phyloP scores from a whole-genome alignment of 2,113 vertebrate genomes.

The Petrocephalus microphthalmus region DNA sequence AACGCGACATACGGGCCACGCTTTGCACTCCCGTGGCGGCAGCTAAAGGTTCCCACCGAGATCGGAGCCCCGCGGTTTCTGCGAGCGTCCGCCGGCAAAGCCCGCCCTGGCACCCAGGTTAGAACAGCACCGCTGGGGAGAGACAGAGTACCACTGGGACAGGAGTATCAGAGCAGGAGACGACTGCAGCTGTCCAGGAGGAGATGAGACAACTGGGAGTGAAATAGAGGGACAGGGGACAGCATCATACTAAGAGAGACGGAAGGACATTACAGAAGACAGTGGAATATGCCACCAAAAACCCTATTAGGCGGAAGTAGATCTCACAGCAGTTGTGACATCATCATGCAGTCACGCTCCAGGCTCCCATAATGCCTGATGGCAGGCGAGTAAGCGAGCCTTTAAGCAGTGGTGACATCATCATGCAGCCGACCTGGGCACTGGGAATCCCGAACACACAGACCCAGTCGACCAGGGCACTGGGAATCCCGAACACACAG shows the following conservation, averaged over 20 bases:
- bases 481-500: neutral
- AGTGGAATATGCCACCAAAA: neutral
- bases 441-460: neutral
- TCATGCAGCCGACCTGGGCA: neutral
- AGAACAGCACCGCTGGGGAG: neutral
- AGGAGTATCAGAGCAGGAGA: neutral
- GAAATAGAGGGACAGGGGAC: neutral
- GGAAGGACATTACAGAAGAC: neutral
- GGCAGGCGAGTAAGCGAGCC: conserved; percentile 63
- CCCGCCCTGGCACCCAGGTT: neutral
- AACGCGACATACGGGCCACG: neutral
- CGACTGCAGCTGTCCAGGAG: neutral
- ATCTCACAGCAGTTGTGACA: neutral
- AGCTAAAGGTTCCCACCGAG: neutral
- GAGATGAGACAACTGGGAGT: neutral
- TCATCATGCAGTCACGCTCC: neutral
- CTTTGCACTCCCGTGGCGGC: neutral
- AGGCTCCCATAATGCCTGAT: conserved; percentile 61
- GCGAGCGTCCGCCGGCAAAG: neutral
- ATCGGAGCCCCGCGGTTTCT: neutral
- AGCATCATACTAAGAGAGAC: neutral
- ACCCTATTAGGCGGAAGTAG: neutral
- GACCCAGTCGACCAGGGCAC: neutral
- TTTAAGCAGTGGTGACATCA: conserved; percentile 33
- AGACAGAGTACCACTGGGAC: neutral